Conservation (phyloP, 2,113 vertebrate genomes). For the Coracopsis vasa region DNA sequence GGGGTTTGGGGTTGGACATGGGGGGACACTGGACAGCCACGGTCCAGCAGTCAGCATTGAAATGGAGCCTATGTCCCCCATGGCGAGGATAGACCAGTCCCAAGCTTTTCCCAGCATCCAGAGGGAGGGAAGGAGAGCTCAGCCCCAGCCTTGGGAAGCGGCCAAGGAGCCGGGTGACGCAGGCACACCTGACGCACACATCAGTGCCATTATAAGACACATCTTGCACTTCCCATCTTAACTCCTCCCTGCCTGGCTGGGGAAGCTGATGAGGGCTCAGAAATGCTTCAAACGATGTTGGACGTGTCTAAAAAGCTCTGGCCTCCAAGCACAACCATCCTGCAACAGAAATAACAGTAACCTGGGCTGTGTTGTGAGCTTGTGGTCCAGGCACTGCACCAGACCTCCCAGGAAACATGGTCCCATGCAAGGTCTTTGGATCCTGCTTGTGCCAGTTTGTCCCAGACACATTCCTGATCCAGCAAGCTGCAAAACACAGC, state of each 20-base stretch:
- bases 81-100: fast-evolving
- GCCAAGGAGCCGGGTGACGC: slow-evolving; percentile 13
- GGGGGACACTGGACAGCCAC: background rate
- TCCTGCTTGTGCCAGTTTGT: background rate
- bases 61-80: fast-evolving
- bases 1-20: background rate
- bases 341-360: background rate
- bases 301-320: background rate
- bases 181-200: slow-evolving; percentile 18
- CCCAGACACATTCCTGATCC: background rate
- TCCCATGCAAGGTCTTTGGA: background rate
- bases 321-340: background rate
- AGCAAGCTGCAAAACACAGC: background rate
- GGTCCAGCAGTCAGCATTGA: background rate
- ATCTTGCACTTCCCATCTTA: background rate
- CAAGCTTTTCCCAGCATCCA: background rate
- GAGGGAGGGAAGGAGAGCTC: background rate
- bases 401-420: background rate
- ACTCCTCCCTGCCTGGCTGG: slow-evolving; percentile 17
- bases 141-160: background rate
- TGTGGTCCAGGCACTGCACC: fast-evolving
- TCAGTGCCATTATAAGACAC: background rate
- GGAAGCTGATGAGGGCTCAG: background rate
- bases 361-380: fast-evolving
- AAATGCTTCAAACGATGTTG: background rate